A percentile compares a stretch with the other conserved stretches of the same genome.
phyloP scores from a whole-genome alignment of 2,797 vertebrate species.

The Diplodus sargus region DNA sequence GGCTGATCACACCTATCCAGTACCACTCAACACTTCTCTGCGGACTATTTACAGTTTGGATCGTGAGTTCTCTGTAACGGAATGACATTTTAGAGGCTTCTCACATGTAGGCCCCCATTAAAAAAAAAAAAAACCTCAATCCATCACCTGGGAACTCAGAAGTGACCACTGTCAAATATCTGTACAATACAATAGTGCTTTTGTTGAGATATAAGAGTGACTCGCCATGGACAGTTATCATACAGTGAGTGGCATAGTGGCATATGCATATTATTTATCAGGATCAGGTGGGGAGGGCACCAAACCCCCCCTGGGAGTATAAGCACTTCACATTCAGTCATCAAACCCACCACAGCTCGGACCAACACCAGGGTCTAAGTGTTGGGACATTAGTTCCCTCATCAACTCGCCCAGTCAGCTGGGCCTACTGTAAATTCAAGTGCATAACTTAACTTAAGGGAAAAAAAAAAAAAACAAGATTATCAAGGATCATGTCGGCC shows the following conservation, averaged over 20 bases:
- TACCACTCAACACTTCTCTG: conserved; percentile 13
- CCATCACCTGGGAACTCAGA: conserved; percentile 28
- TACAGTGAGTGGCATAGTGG: conserved; percentile 71
- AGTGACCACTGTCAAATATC: conserved; percentile 44
- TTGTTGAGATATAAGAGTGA: conserved; percentile 59
- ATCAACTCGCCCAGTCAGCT: conserved; percentile 10
- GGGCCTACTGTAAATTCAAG: conserved; percentile 53
- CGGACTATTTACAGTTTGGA: conserved; percentile 74
- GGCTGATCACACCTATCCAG: conserved; percentile 28
- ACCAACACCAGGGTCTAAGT: conserved; percentile 33
- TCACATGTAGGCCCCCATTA: conserved; percentile 16
- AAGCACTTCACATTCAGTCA: conserved; percentile 72
- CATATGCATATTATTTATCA: conserved; percentile 68
- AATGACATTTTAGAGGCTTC: conserved; percentile 26
- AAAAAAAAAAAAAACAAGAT: not conserved
- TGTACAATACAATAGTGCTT: conserved; percentile 71
- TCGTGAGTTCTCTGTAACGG: conserved; percentile 28
- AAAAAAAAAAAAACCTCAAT: conserved; percentile 20
- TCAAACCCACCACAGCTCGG: conserved; percentile 51
- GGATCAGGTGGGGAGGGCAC: conserved; percentile 11
- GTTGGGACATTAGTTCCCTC: conserved; percentile 34
- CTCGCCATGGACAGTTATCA: conserved; percentile 61
- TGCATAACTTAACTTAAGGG: conserved; percentile 50
- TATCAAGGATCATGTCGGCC: conserved; percentile 66
- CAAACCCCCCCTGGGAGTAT: conserved; percentile 44